Base-by-base conservation (phyloP, 2,797 vertebrate species). In the Lithobates sylvaticus region DNA sequence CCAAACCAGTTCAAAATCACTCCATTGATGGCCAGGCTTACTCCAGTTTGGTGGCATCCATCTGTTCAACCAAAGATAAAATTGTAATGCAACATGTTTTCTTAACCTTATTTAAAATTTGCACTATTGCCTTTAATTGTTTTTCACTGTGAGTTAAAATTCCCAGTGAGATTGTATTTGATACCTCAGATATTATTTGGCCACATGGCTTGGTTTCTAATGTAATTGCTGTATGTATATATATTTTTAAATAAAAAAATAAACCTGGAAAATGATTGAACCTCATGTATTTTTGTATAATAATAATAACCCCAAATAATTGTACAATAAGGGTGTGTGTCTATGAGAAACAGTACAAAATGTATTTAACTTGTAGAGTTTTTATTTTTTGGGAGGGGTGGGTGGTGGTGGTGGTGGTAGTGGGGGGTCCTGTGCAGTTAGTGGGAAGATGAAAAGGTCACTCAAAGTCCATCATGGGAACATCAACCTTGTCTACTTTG, bases 71-170 rank as follows among this genome's bases (percentile, higher is more conserved):
- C 90, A 91, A 90, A 91, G 88, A 86, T 84, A 70, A 47, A 42
- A 78, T 87, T 39, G 39, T 32, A 61, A 70, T 76, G 65, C 86
- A 85, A 71, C 83, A 86, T 65, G 67, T 88, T 76, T 42, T 83
- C 80, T 88, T 69, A 89, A 82, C 84, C 84, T 89, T 64, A 80
- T 2, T 79, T 80, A 84, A 27, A 39, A 72, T 89, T 91, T 90
- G 91, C 89, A 91, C 90, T 91, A 76, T 61, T 81, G 42, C 65
- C 81, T 86, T 87, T 70, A 74, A 85, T 85, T 83, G 79, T 86
- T 90, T 89, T 90, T 89, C 83, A 29, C 1, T 54, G 90, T 92
- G 78, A 86, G 73, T 90, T 84, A 89, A 88, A 86, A 86, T 79
- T 86, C 89, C 34, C 29, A 74, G 44, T 71, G 75, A 85, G 54